phyloP scores from a whole-genome alignment of 2,888 invertebrate species.

The Euproctis similis region DNA sequence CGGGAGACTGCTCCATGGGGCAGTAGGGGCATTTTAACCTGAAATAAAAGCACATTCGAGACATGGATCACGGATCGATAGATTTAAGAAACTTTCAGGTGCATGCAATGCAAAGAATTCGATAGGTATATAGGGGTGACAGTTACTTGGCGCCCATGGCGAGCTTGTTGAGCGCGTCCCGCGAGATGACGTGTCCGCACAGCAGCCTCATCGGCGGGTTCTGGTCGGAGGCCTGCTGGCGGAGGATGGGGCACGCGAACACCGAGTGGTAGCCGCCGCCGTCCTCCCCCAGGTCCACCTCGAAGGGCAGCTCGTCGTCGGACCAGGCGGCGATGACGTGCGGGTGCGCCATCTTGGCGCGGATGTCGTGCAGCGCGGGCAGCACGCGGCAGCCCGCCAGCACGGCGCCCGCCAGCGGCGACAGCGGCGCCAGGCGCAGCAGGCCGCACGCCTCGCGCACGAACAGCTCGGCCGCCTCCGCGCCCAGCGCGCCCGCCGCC shows the following conservation, averaged over 20 bases:
- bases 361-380: constrained; percentile 94
- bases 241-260: constrained; percentile 98
- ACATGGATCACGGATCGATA: no score
- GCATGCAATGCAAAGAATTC: no score
- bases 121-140: no score
- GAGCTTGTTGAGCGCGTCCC: constrained; percentile 96
- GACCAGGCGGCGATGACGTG: constrained; percentile 95
- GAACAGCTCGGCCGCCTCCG: constrained; percentile 90
- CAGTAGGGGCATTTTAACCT: constrained; percentile 99
- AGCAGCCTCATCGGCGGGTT: constrained; percentile 98
- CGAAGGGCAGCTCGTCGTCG: constrained; percentile 95
- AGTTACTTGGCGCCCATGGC: constrained; percentile 91
- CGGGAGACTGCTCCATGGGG: constrained; percentile 95
- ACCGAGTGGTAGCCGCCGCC: constrained; percentile 97
- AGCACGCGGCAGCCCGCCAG: constrained; percentile 95
- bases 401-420: constrained; percentile 91
- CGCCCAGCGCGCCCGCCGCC: constrained; percentile 59
- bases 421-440: constrained; percentile 83
- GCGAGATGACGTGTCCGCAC: constrained; percentile 98
- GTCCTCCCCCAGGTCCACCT: constrained; percentile 95
- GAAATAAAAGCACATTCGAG: no score
- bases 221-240: constrained; percentile 95
- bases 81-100: no score
- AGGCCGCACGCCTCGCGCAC: constrained; percentile 93
- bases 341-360: constrained; percentile 69